A percentile compares a stretch with the other conserved stretches of the same genome.
Evolutionary conservation across 2,888 invertebrate species (phyloP).

Genomic region (Emmelina monodactyla): DNA sequence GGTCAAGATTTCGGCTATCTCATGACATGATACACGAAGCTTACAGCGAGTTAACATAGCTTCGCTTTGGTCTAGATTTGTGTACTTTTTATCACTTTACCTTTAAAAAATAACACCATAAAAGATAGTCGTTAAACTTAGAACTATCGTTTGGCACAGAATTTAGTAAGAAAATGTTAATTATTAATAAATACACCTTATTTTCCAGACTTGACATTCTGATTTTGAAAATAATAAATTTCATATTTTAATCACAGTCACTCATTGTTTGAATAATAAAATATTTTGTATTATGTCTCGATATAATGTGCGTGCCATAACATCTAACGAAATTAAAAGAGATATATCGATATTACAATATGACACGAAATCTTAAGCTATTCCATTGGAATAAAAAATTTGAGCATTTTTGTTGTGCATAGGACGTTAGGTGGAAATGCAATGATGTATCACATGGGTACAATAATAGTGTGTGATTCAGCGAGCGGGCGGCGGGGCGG

Average conservation of each 20-base stretch:
- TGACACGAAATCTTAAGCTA: slow-evolving; percentile 64
- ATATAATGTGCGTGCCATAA: slow-evolving; percentile 47
- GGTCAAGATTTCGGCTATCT: slow-evolving; percentile 67
- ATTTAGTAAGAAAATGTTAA: slow-evolving; percentile 39
- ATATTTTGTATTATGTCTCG: slow-evolving; percentile 23
- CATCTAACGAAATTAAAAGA: slow-evolving; percentile 43
- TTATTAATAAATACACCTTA: slow-evolving; percentile 36
- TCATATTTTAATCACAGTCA: slow-evolving; percentile 58
- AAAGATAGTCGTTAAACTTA: slow-evolving; percentile 57
- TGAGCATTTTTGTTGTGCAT: slow-evolving; percentile 64
- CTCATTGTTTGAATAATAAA: slow-evolving; percentile 24
- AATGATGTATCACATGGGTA: slow-evolving; percentile 35
- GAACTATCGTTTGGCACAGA: slow-evolving; percentile 63
- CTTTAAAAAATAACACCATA: slow-evolving; percentile 39
- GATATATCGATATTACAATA: slow-evolving; percentile 50
- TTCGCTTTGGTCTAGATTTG: slow-evolving; percentile 39
- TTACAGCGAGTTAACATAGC: slow-evolving; percentile 26
- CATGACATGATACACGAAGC: slow-evolving; percentile 54
- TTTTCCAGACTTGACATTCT: slow-evolving; percentile 32
- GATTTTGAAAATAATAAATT: slow-evolving; percentile 43
- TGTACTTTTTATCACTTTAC: slow-evolving; percentile 19
- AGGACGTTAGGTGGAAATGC: slow-evolving; percentile 50
- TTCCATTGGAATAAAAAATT: slow-evolving; percentile 59
- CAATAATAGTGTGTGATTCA: no score
- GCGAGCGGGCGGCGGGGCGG: no score